Evolutionary conservation across 2,113 vertebrate genomes (phyloP).

Genomic region (Gobio gobio): DNA sequence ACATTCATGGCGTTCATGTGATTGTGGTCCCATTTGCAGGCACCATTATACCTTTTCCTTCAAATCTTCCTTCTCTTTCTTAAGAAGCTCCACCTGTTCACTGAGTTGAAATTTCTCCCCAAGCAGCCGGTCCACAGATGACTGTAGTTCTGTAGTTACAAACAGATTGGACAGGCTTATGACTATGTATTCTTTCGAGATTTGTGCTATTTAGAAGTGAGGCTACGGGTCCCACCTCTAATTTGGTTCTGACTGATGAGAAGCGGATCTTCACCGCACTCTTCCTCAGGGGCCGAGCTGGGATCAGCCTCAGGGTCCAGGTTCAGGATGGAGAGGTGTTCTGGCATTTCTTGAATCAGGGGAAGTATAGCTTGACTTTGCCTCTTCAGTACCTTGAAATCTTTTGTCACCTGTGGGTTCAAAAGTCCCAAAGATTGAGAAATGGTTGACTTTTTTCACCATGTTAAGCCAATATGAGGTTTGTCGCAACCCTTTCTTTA

Average conservation of each 20-base stretch:
- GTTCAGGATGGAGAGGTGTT: constrained; percentile 49
- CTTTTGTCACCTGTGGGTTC: constrained; percentile 71
- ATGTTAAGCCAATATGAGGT: not conserved
- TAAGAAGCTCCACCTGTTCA: constrained; percentile 72
- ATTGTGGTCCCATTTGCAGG: not conserved
- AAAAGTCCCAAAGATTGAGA: constrained; percentile 31
- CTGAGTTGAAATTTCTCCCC: constrained; percentile 74
- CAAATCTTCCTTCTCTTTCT: constrained; percentile 66
- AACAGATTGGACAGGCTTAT: not conserved
- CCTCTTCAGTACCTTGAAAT: constrained; percentile 75
- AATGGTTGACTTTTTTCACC: too few species aligned
- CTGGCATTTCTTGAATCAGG: constrained; percentile 61
- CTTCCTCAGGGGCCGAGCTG: constrained; percentile 7
- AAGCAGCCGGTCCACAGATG: constrained; percentile 72
- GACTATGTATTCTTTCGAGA: not conserved
- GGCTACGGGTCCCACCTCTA: constrained; percentile 62
- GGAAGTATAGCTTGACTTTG: constrained; percentile 73
- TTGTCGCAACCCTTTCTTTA: not conserved
- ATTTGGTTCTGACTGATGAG: constrained; percentile 69
- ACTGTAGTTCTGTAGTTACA: constrained; percentile 73
- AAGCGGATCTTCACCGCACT: constrained; percentile 40
- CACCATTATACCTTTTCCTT: constrained; percentile 71
- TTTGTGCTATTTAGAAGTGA: not conserved
- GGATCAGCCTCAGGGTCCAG: constrained; percentile 47
- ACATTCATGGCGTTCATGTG: not conserved